Base-by-base conservation (phyloP, 2,113 vertebrate species). In the Anguilla rostrata region DNA sequence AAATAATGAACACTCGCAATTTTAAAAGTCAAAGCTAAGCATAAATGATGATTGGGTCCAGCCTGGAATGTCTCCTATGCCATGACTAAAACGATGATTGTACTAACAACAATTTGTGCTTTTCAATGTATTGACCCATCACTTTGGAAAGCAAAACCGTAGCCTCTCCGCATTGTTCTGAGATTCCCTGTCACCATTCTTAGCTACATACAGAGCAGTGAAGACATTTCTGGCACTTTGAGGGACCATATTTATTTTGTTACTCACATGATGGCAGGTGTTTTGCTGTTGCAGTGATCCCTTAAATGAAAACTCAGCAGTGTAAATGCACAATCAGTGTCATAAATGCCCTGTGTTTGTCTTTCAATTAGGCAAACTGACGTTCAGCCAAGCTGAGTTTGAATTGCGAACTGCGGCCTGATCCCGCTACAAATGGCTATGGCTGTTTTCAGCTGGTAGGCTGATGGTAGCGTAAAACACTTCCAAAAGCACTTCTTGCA, bases 301-400 rank as follows among this genome's bases (percentile, higher is more conserved):
- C 66, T 86, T 82, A 81, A 80, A 81, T 81, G 14, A 82, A 86
- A 79, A 22, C 79, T 81, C 34, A 40, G 29, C 57, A 43, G 75
- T 79, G 84, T 79, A 75, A 85, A 85, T 18, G 14, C 84, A 41
- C 78, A 80, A 80, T 80, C 78, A 80, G n/a, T 66, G 39, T 78
- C 40, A 56, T 63, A 29, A 16, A 81, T 5, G 39, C 34, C n/a
- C 56, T 39, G n/a, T 85, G 75, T 85, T 85, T 85, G 46, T 29
- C 34, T 85, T 85, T 79, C 75, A 85, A 78, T 85, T 57, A 57
- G 84, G 46, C 75, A 56, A 57, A 46, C 18, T 53, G 43, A 79
- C 6, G 39, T 56, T 40, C 34, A 80, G 34, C 29, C 22, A 60
- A 85, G 80, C 0, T 80, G 46, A 34, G 49, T 75, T 39, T 26